Evolutionary conservation across 2,888 invertebrate species (phyloP).

Genomic region (Oscheius onirici): DNA sequence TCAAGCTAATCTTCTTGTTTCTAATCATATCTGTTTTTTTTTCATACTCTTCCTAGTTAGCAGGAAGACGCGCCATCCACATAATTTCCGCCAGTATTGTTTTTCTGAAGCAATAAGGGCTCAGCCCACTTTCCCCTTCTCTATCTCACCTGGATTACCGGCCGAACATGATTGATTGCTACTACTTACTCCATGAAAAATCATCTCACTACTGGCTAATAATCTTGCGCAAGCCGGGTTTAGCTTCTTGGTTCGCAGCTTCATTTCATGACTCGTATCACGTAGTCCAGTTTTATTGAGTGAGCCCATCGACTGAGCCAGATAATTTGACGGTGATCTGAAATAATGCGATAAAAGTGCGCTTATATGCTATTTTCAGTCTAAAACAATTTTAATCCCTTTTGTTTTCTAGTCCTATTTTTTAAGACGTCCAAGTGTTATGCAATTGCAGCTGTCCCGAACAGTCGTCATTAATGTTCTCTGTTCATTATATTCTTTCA

Average conservation of each 20-base stretch:
- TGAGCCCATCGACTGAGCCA: constrained; percentile 28
- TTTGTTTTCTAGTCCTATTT: no score
- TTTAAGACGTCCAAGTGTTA: no score
- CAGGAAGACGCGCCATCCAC: no score
- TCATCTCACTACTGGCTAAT: constrained; percentile 22
- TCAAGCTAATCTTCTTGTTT: neutral
- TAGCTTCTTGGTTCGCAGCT: constrained; percentile 21
- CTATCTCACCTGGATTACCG: constrained; percentile 2
- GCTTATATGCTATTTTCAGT: no score
- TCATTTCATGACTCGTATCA: constrained; percentile 28
- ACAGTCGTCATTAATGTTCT: no score
- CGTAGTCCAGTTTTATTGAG: neutral
- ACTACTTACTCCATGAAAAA: constrained; percentile 25
- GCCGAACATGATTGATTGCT: neutral
- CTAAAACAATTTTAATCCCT: no score
- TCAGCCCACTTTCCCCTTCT: neutral
- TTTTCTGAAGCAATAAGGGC: neutral
- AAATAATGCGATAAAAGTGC: neutral
- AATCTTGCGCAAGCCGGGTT: constrained; percentile 24
- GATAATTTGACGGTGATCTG: neutral
- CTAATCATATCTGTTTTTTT: neutral
- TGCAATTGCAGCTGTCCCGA: no score
- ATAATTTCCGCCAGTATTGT: no score
- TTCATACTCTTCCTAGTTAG: neutral
- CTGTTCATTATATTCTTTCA: no score